These are phyloP conservation scores for Columbina picui DNA, from an alignment of 2,113 vertebrate genomes.

Conservation along the genomic window DNA sequence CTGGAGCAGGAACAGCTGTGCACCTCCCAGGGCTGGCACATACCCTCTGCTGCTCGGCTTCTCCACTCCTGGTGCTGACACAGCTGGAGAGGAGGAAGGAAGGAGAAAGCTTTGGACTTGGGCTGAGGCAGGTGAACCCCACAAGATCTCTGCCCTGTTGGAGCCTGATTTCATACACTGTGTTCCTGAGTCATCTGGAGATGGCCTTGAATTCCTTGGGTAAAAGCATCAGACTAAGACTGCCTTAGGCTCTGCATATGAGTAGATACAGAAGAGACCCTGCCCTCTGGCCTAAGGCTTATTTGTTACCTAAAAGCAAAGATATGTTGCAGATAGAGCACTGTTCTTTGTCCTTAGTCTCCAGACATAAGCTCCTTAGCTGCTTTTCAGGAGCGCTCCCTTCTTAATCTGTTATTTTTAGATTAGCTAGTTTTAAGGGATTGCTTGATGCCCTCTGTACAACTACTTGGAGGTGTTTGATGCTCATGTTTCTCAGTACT, in stretches of 20 bases:
- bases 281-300: background rate
- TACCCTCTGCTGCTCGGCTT: background rate
- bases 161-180: rapidly evolving
- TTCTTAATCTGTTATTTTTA: constrained; percentile 44
- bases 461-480: background rate
- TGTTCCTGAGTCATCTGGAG: background rate
- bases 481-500: background rate
- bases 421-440: constrained; percentile 41
- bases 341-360: background rate
- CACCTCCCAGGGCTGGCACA: background rate
- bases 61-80: background rate
- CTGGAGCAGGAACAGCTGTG: background rate
- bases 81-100: background rate
- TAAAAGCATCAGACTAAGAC: background rate
- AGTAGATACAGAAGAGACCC: background rate
- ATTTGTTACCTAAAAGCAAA: constrained; percentile 1
- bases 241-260: background rate
- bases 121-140: background rate
- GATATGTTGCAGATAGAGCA: background rate
- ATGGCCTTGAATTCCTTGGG: background rate
- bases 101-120: background rate
- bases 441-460: background rate
- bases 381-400: background rate
- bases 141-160: background rate
- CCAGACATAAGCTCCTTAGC: constrained; percentile 22